phyloP scores from a whole-genome alignment of 2,113 vertebrate genomes.

The Herpetotheres cachinnans region DNA sequence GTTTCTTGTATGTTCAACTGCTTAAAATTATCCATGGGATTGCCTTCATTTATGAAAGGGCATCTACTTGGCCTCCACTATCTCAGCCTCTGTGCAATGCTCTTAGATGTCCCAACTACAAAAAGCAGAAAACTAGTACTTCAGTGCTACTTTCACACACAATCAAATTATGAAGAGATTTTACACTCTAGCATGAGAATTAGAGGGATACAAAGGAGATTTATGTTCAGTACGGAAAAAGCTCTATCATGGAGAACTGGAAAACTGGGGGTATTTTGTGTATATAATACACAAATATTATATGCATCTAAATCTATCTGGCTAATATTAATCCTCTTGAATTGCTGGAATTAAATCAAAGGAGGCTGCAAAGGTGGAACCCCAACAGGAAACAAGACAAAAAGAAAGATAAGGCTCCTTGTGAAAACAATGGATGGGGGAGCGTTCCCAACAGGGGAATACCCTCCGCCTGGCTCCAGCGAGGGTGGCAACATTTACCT shows the following conservation, averaged over 20 bases:
- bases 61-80: background rate
- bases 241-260: background rate
- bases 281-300: background rate
- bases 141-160: background rate
- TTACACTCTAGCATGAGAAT: background rate
- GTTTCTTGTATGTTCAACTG: background rate
- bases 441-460: background rate
- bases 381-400: background rate
- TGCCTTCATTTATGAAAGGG: background rate
- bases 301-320: background rate
- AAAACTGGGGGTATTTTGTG: background rate
- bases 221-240: background rate
- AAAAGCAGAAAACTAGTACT: background rate
- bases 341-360: background rate
- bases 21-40: background rate
- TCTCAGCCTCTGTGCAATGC: background rate
- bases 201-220: background rate
- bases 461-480: background rate
- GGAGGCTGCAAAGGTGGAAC: background rate
- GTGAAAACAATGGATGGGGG: rapidly evolving
- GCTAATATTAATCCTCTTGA: background rate
- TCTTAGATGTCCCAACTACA: background rate
- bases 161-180: background rate
- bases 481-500: background rate
- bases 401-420: background rate